Percentiles rank a stretch among this genome's conserved stretches.
phyloP scores from a whole-genome alignment of 2,113 vertebrate genomes.

The Nibea coibor region DNA sequence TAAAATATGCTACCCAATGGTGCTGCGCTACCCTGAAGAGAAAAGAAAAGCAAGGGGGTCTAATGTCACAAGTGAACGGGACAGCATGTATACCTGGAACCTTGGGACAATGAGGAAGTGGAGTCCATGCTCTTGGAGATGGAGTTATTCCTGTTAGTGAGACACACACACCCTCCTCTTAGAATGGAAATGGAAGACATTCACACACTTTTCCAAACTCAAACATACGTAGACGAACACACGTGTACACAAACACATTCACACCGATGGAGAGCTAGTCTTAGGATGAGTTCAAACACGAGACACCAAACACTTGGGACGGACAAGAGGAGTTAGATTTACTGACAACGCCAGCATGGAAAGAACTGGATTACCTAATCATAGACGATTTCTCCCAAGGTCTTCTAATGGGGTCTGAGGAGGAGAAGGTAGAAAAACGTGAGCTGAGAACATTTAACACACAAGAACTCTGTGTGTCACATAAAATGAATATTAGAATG shows the following conservation, averaged over 20 bases:
- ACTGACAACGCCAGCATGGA: neutral
- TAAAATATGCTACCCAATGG: constrained; percentile 24
- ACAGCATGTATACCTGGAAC: constrained; percentile 78
- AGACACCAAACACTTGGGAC: constrained; percentile 12
- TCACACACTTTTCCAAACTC: constrained; percentile 17
- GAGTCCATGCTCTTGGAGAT: constrained; percentile 81
- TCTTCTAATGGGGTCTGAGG: constrained; percentile 85
- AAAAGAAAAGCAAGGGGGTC: constrained; percentile 26
- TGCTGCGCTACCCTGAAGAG: constrained; percentile 45
- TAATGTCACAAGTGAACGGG: constrained; percentile 32
- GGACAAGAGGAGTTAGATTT: neutral
- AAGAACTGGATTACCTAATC: constrained; percentile 81
- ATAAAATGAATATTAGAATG: neutral
- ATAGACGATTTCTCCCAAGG: constrained; percentile 91
- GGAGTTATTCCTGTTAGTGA: constrained; percentile 87
- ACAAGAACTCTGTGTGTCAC: neutral
- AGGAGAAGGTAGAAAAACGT: constrained; percentile 29
- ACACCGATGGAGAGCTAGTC: constrained; percentile 29
- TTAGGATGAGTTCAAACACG: constrained; percentile 33
- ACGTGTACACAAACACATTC: constrained; percentile 10
- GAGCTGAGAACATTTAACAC: neutral
- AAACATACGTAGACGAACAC: constrained; percentile 5
- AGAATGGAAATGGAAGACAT: constrained; percentile 65
- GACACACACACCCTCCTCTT: constrained; percentile 78
- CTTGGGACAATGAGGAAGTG: constrained; percentile 70